Conservation (phyloP, 2,797 vertebrate genomes). For the Miichthys miiuy region DNA sequence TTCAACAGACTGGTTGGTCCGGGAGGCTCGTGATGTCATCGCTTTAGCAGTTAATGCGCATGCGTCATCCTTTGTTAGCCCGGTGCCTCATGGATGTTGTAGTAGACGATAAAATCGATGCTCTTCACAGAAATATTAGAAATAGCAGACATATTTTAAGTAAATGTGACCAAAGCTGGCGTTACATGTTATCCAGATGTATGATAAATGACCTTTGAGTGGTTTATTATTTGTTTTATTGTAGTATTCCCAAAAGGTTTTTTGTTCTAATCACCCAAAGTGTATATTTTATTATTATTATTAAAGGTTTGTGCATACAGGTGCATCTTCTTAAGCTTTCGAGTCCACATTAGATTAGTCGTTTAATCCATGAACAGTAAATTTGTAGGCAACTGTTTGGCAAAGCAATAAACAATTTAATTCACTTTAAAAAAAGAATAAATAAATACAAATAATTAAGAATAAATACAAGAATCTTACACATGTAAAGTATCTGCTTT, state of each 20-base stretch:
- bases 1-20: slow-evolving; percentile 66
- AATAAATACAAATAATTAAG: no score
- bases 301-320: neutral
- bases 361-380: neutral
- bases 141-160: neutral
- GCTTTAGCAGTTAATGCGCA: slow-evolving; percentile 75
- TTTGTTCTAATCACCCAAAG: neutral
- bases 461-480: neutral
- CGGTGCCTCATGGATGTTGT: slow-evolving; percentile 52
- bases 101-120: neutral
- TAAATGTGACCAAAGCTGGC: neutral
- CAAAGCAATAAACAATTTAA: neutral
- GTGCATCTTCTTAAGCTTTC: no score
- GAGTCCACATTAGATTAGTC: neutral
- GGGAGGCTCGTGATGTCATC: slow-evolving; percentile 87
- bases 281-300: neutral
- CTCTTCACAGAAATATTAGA: neutral
- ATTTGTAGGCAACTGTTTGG: no score
- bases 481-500: neutral
- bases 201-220: neutral
- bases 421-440: no score
- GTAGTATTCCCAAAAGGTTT: neutral
- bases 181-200: no score
- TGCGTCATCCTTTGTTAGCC: slow-evolving; percentile 43
- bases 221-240: neutral